Evolutionary conservation across 2,797 vertebrate genomes (phyloP).

Genomic region (Eospalax fontanierii): DNA sequence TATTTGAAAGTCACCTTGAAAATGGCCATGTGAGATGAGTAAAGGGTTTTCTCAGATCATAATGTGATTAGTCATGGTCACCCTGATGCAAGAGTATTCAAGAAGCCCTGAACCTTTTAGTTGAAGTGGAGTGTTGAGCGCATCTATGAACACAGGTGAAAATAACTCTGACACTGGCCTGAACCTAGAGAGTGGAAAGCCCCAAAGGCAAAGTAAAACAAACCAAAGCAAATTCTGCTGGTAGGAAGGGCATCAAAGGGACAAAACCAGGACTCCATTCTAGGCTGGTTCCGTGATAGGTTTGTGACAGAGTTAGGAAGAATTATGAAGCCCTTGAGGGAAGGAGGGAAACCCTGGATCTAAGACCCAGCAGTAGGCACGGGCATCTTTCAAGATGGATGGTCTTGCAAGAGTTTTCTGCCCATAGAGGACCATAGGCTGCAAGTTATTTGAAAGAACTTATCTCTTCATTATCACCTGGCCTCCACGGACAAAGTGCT

Average conservation of each 20-base stretch:
- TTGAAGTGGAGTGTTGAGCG: background rate
- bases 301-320: background rate
- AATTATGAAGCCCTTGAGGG: background rate
- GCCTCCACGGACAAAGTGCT: background rate
- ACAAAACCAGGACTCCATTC: background rate
- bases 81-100: background rate
- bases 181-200: background rate
- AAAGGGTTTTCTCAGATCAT: background rate
- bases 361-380: background rate
- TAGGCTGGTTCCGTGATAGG: background rate
- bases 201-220: background rate
- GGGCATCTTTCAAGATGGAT: background rate
- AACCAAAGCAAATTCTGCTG: background rate
- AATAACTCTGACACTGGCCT: background rate
- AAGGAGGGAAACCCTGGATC: background rate
- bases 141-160: background rate
- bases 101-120: background rate
- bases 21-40: background rate
- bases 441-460: background rate
- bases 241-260: background rate
- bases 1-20: background rate
- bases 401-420: background rate
- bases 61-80: background rate
- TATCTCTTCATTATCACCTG: conserved; percentile 30
- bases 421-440: background rate